These are phyloP conservation scores for Vulpes vulpes DNA, from an alignment of 2,113 vertebrate genomes.

Conservation along the genomic window DNA sequence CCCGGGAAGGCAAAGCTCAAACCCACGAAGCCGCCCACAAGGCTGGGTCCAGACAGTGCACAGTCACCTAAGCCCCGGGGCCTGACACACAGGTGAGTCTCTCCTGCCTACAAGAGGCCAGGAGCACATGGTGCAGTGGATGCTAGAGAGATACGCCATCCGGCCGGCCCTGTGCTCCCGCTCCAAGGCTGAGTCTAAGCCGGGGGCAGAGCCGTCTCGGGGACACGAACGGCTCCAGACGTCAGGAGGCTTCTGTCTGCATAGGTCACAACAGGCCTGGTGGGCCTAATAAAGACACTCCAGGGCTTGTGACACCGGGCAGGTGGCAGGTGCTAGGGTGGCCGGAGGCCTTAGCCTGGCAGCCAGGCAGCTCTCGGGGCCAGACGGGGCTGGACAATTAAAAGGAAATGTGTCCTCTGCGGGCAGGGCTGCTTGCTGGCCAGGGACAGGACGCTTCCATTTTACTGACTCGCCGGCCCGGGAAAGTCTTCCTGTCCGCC, in stretches of 20 bases:
- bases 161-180: too few species aligned
- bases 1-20: background rate
- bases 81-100: fast-evolving
- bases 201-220: background rate
- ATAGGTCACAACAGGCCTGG: background rate
- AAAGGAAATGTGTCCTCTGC: background rate
- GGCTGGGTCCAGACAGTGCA: fast-evolving
- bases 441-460: background rate
- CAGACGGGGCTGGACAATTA: background rate
- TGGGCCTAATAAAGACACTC: background rate
- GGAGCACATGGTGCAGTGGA: background rate
- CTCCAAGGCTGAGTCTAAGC: background rate
- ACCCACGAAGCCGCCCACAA: fast-evolving
- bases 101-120: fast-evolving
- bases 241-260: fast-evolving
- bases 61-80: fast-evolving
- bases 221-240: background rate
- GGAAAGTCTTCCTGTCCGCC: constrained; percentile 71
- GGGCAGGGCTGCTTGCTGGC: fast-evolving
- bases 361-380: background rate
- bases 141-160: fast-evolving
- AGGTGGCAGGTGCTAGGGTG: background rate
- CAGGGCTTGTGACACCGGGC: background rate
- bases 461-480: background rate
- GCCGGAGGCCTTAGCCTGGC: too few species aligned